A percentile compares a stretch with the other conserved stretches of the same genome.
These are phyloP conservation scores for Cephalotes varians DNA, from an alignment of 2,888 invertebrate genomes.

Conservation along the genomic window DNA sequence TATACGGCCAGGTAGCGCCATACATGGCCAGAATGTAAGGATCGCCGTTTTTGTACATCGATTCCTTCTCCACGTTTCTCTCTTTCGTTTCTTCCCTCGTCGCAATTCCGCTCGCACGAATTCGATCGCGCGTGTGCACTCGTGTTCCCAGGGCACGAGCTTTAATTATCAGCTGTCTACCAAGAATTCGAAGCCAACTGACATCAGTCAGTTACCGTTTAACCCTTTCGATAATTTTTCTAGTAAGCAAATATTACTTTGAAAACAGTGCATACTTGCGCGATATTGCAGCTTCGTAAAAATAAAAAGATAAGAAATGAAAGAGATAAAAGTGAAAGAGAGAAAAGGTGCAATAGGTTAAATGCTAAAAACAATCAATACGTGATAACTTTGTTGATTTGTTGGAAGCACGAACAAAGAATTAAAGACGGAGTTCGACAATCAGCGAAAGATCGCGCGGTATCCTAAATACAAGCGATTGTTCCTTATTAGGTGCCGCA, in stretches of 20 bases:
- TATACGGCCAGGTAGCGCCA: conserved; percentile 81
- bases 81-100: conserved; percentile 55
- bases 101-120: conserved; percentile 63
- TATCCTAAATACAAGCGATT: conserved; percentile 75
- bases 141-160: conserved; percentile 50
- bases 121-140: conserved; percentile 64
- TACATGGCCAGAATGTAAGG: conserved; percentile 85
- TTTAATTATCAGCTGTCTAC: conserved; percentile 70
- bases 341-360: no score
- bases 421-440: conserved; percentile 27
- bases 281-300: neutral
- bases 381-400: conserved; percentile 12
- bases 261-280: neutral
- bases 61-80: conserved; percentile 63
- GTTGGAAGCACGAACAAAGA: neutral
- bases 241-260: neutral
- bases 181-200: conserved; percentile 59
- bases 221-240: neutral
- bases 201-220: neutral
- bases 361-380: neutral
- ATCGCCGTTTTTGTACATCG: conserved; percentile 84
- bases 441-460: conserved; percentile 28
- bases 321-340: neutral
- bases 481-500: conserved; percentile 80
- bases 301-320: neutral